phyloP scores from a whole-genome alignment of 2,797 vertebrate genomes.

The Xiphophorus birchmanni region DNA sequence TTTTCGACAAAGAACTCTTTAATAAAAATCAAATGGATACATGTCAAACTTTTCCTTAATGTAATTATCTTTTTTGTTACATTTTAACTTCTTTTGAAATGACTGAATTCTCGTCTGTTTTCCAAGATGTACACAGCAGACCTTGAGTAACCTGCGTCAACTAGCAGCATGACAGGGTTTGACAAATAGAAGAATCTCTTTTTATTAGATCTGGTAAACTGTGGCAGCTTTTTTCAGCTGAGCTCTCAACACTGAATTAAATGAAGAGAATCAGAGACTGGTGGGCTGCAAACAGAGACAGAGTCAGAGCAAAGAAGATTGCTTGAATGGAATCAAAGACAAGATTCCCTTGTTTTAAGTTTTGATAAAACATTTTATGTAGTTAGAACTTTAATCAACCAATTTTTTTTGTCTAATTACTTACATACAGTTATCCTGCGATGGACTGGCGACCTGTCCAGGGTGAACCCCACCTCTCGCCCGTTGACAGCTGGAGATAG shows the following conservation, averaged over 20 bases:
- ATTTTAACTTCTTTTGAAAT: not conserved
- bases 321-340: not conserved
- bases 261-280: not conserved
- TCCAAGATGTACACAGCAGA: not conserved
- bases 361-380: not conserved
- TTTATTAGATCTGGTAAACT: not conserved
- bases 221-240: not conserved
- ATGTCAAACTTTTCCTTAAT: not conserved
- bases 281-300: not conserved
- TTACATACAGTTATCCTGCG: not conserved
- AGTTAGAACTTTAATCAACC: not conserved
- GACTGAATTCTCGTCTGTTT: not conserved
- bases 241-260: not conserved
- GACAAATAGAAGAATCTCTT: not conserved
- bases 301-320: not conserved
- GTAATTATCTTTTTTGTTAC: not conserved
- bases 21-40: not conserved
- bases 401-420: not conserved
- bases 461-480: too few relatives aligned
- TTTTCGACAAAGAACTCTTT: not conserved
- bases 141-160: not conserved
- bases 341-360: not conserved
- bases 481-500: too few relatives aligned
- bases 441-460: too few relatives aligned
- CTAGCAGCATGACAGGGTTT: not conserved